Percentiles rank a stretch among this genome's conserved stretches.
phyloP scores from a whole-genome alignment of 1,140 invertebrate genomes.

The Dysdera silvatica region DNA sequence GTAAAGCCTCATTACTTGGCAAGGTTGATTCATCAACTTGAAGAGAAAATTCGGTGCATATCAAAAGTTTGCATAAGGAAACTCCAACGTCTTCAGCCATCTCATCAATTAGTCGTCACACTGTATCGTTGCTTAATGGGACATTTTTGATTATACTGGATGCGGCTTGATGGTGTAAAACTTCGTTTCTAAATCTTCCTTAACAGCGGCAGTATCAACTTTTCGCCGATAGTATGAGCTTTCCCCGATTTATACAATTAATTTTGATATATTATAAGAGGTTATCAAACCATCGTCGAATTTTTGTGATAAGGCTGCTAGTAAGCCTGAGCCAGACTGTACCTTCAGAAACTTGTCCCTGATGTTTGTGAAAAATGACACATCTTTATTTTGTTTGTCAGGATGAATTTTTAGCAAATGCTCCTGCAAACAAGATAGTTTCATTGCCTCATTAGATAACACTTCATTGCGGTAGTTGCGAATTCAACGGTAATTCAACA shows the following conservation, averaged over 20 bases:
- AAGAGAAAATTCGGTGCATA: slow-evolving; percentile 24
- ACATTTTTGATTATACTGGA: slow-evolving; percentile 2
- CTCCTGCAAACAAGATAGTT: too few relatives aligned
- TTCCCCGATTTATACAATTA: background rate
- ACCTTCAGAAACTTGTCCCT: background rate
- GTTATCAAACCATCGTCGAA: too few relatives aligned
- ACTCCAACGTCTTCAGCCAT: background rate
- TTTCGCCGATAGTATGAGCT: background rate
- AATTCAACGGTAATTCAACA: background rate
- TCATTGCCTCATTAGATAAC: too few relatives aligned
- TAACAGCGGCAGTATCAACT: background rate
- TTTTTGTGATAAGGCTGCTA: background rate
- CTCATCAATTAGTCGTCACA: slow-evolving; percentile 10
- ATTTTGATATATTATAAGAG: too few relatives aligned
- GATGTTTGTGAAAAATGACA: background rate
- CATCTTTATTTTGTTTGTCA: background rate
- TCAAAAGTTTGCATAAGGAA: slow-evolving; percentile 14
- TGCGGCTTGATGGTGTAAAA: background rate
- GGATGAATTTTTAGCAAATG: background rate
- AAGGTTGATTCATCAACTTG: slow-evolving; percentile 31
- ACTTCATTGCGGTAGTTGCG: background rate
- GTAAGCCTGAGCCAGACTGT: background rate
- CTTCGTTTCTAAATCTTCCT: background rate
- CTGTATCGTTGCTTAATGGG: too few relatives aligned
- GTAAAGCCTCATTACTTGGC: slow-evolving; percentile 27